Evolutionary conservation across 2,797 vertebrate species (phyloP), one percentile per base, ranked within the genome.

Genomic region (Nothura maculosa): DNA sequence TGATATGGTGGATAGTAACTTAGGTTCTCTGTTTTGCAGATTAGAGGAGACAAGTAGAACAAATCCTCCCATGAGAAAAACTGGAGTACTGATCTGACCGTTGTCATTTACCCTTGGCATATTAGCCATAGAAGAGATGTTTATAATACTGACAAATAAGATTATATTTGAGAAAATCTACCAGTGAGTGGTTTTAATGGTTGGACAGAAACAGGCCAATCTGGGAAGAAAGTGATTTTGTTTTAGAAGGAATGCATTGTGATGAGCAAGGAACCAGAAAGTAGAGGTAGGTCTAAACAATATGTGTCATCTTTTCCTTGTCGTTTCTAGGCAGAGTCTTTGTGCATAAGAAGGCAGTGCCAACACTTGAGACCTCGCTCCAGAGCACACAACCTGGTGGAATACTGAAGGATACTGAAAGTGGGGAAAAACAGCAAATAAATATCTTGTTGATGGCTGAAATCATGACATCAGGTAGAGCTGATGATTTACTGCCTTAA

Each of bases 391-490:
- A 25, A 43, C 57, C 34, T 50, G 75, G 12, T 30, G 42, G 10
- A 43, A 75, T 64, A 12, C 38, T 68, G 12, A 95, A 93, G 64
- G 78, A 91, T 34, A 32, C 0, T 2, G 89, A 76, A 7, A 60
- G 4, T 5, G 83, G 62, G 20, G 86, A 85, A 54, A 91, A 90
- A 25, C 24, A 77, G 70, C 81, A 96, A 25, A 90, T 5, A 2
- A 92, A 93, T 4, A 32, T 18, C 13, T 87, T n/a, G 28, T 86
- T 98, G 47, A 97, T 96, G 89, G 98, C 98, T 7, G 98, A 99
- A 91, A 98, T 98, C 90, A 98, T 98, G 98, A 96, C 99, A 75
- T 98, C 98, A 98, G 99, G 99, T 99, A 98, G 17, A 96, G 78
- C 81, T 25, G 24, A 40, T 55, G 18, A 9, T 27, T 86, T 15